phyloP scores from a whole-genome alignment of 2,888 invertebrate species.

The Andrena minutula region DNA sequence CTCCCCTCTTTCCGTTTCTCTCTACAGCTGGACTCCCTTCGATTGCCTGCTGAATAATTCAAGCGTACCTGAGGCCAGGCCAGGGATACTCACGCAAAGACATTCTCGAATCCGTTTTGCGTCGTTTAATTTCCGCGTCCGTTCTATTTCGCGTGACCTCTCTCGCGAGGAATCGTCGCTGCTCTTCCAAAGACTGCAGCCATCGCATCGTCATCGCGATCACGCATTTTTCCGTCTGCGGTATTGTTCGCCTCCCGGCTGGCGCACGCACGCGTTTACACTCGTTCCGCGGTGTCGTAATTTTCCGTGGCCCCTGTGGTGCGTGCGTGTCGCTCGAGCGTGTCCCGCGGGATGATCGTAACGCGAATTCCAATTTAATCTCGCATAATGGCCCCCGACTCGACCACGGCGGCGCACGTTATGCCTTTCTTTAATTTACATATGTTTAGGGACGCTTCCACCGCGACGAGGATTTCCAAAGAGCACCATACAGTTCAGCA shows the following conservation, averaged over 20 bases:
- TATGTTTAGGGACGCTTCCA: not conserved
- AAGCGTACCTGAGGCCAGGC: conserved; percentile 11
- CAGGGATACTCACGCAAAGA: conserved; percentile 23
- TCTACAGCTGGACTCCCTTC: conserved; percentile 15
- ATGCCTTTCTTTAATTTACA: conserved; percentile 6
- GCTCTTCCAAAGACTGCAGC: too few species aligned
- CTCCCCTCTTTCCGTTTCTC: conserved; percentile 3
- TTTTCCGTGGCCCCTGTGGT: conserved; percentile 16
- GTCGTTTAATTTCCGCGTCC: conserved; percentile 9
- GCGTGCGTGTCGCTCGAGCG: conserved; percentile 26
- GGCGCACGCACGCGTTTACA: not conserved
- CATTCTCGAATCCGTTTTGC: not conserved
- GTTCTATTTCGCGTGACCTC: not conserved
- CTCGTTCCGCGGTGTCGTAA: conserved; percentile 28
- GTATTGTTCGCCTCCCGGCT: not conserved
- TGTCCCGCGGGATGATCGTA: conserved; percentile 23
- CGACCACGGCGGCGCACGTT: conserved; percentile 1
- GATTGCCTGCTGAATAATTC: conserved; percentile 48
- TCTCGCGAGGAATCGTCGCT: not conserved
- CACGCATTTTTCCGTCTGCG: too few species aligned
- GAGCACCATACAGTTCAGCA: not conserved
- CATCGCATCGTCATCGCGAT: too few species aligned
- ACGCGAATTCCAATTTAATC: conserved; percentile 54
- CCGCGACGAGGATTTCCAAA: not conserved
- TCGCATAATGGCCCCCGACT: conserved; percentile 31